These are phyloP conservation scores for Paelopatides confundens DNA, from an alignment of 53 echinoderm and acorn worm genomes.

Conservation along the genomic window DNA sequence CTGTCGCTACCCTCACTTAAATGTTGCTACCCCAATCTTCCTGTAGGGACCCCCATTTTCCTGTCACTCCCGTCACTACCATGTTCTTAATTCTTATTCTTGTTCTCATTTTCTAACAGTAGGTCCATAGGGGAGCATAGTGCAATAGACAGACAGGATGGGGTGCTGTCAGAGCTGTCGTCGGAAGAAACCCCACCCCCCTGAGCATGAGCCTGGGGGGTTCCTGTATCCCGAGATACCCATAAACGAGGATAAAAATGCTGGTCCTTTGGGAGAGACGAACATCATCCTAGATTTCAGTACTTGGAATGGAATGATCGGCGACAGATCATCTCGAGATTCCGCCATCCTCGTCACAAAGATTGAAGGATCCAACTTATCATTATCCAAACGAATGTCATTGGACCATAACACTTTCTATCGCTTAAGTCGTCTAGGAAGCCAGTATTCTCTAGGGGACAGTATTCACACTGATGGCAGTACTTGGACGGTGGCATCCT, in stretches of 20 bases:
- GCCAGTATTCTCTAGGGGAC: slow-evolving; percentile 86
- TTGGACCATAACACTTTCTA: slow-evolving; percentile 80
- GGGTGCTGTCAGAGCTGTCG: slow-evolving; percentile 98
- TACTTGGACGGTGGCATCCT: slow-evolving; percentile 93
- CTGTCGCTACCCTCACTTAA: no score
- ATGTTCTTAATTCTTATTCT: no score
- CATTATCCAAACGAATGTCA: slow-evolving; percentile 86
- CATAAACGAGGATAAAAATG: slow-evolving; percentile 60
- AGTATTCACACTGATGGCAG: slow-evolving; percentile 93
- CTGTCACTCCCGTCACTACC: no score
- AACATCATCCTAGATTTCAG: slow-evolving; percentile 46
- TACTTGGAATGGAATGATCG: slow-evolving; percentile 33
- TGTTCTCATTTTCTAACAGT: neutral
- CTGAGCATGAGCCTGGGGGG: slow-evolving; percentile 70
- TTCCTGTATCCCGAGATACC: slow-evolving; percentile 86
- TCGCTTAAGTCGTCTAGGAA: slow-evolving; percentile 85
- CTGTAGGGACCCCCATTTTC: no score
- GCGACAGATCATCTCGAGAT: slow-evolving; percentile 22
- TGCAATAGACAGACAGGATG: slow-evolving; percentile 67
- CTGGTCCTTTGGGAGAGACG: slow-evolving; percentile 26
- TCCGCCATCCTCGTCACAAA: slow-evolving; percentile 34
- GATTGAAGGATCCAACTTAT: slow-evolving; percentile 75
- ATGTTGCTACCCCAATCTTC: no score
- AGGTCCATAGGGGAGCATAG: neutral
- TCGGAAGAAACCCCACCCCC: slow-evolving; percentile 72